Percentiles rank a stretch among this genome's conserved stretches.
phyloP scores from a whole-genome alignment of 2,888 invertebrate species.

The Eupithecia inturbata region DNA sequence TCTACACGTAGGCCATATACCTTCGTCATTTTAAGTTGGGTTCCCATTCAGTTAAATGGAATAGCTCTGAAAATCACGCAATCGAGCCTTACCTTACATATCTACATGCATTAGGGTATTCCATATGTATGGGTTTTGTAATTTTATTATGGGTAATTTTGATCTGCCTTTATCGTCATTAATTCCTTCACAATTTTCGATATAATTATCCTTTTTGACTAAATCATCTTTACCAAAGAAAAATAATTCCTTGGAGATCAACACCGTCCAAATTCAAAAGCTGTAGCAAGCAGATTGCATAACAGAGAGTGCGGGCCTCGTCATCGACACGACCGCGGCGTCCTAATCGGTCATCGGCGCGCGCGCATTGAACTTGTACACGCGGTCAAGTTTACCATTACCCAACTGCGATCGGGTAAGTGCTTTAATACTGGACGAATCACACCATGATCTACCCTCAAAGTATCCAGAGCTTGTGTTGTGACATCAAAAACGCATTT shows the following conservation, averaged over 20 bases:
- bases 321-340: constrained; percentile 24
- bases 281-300: constrained; percentile 3
- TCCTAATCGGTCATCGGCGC: constrained; percentile 34
- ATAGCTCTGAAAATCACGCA: neutral
- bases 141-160: no score
- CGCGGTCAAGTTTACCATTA: constrained; percentile 35
- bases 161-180: neutral
- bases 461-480: neutral
- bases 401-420: constrained; percentile 21
- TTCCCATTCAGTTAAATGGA: neutral
- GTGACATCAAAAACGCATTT: neutral
- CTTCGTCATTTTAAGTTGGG: neutral
- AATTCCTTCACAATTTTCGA: neutral
- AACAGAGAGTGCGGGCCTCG: constrained; percentile 21
- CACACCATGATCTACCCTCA: neutral
- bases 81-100: neutral
- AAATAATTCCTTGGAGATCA: neutral
- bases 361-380: constrained; percentile 31
- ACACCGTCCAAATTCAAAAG: neutral
- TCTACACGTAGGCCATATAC: neutral
- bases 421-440: neutral
- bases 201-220: neutral
- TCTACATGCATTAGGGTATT: no score
- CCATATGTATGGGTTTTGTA: neutral
- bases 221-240: neutral